phyloP scores from a whole-genome alignment of 2,113 vertebrate genomes.

The Paradisaea rubra region DNA sequence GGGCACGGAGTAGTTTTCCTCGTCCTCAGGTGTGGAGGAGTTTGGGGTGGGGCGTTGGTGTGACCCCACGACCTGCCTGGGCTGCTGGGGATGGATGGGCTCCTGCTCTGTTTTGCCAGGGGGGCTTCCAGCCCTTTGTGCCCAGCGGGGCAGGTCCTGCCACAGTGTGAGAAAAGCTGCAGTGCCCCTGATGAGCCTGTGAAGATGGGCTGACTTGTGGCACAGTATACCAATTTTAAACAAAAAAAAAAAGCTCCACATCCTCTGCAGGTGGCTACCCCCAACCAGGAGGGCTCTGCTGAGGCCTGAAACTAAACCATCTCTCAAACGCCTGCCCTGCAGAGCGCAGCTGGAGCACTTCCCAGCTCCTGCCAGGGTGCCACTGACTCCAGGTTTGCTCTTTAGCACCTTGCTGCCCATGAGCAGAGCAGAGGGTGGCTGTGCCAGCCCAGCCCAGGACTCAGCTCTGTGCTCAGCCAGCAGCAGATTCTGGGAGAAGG shows the following conservation, averaged over 20 bases:
- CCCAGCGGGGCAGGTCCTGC: not conserved
- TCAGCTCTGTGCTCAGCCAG: not conserved
- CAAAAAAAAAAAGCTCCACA: not conserved
- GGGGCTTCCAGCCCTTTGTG: not conserved
- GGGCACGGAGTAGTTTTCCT: not conserved
- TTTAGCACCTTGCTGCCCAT: not conserved
- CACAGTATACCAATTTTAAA: fast-evolving
- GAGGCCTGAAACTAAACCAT: not conserved
- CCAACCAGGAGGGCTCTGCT: not conserved
- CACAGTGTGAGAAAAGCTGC: fast-evolving
- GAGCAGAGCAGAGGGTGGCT: not conserved
- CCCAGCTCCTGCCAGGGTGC: not conserved
- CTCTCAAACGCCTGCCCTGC: not conserved
- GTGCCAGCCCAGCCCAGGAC: not conserved
- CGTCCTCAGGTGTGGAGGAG: not conserved
- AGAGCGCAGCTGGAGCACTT: fast-evolving
- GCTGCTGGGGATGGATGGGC: not conserved
- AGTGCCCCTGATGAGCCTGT: fast-evolving
- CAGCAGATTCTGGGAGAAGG: not conserved
- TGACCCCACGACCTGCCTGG: fast-evolving
- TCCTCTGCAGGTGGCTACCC: not conserved
- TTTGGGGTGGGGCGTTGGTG: not conserved
- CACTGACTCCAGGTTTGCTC: not conserved
- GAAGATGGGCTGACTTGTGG: not conserved
- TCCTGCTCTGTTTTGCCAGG: not conserved